Evolutionary conservation across 2,113 vertebrate genomes (phyloP).

Genomic region (Rattus rattus): DNA sequence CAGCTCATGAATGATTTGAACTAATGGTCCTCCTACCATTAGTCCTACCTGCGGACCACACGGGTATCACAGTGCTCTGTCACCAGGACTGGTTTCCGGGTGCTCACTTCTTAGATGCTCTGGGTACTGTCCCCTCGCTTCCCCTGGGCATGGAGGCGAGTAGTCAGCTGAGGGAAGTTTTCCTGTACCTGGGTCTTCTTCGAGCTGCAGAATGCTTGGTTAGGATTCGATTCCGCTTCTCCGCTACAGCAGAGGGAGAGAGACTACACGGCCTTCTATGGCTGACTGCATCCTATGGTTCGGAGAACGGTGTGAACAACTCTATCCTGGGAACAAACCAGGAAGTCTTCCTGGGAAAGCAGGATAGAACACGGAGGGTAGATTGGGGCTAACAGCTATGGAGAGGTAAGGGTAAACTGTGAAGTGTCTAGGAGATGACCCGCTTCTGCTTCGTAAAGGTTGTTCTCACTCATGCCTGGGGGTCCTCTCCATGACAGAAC

Average conservation of each 20-base stretch:
- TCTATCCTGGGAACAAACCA: background rate
- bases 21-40: background rate
- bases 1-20: background rate
- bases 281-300: background rate
- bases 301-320: background rate
- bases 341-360: background rate
- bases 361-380: background rate
- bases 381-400: background rate
- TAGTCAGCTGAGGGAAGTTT: background rate
- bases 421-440: background rate
- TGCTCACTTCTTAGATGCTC: background rate
- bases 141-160: accelerated
- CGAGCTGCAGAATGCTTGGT: no score
- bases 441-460: background rate
- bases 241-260: background rate
- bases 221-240: background rate
- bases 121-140: background rate
- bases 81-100: background rate
- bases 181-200: background rate
- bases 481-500: background rate
- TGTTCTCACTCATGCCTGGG: background rate
- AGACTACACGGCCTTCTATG: background rate
- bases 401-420: background rate
- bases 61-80: background rate
- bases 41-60: no score